Evolutionary conservation across 2,888 invertebrate genomes (phyloP).

Genomic region (Tachystola acroxantha): DNA sequence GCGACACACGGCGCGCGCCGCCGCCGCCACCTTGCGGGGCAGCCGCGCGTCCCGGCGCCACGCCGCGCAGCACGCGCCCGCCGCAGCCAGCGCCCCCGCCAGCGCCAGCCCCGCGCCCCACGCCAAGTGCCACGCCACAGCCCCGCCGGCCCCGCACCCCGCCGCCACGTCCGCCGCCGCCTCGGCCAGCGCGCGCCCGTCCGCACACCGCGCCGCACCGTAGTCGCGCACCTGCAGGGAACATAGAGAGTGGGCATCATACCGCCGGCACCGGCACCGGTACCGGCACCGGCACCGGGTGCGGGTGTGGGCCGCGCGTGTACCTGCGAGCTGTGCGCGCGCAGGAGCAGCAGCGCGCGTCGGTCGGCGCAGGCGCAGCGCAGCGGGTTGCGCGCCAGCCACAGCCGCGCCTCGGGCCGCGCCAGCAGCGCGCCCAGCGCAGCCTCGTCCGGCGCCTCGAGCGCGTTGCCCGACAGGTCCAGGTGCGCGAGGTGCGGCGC

Average conservation of each 20-base stretch:
- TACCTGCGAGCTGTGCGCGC: not conserved
- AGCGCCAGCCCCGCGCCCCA: slow-evolving; percentile 21
- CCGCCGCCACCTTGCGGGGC: slow-evolving; percentile 21
- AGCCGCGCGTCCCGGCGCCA: slow-evolving; percentile 8
- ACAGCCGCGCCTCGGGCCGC: slow-evolving; percentile 10
- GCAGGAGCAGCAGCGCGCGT: not conserved
- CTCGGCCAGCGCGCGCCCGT: slow-evolving; percentile 22
- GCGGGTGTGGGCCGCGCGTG: not conserved
- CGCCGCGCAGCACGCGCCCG: slow-evolving; percentile 9
- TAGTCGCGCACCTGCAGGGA: slow-evolving; percentile 15
- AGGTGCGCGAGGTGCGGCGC: slow-evolving; percentile 4
- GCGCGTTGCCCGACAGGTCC: slow-evolving; percentile 18
- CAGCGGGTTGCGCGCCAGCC: slow-evolving; percentile 23
- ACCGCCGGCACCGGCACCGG: slow-evolving; percentile 3
- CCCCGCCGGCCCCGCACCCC: slow-evolving; percentile 2
- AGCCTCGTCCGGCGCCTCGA: slow-evolving; percentile 1
- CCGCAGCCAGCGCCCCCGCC: slow-evolving; percentile 18
- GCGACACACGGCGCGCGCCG: slow-evolving; percentile 8
- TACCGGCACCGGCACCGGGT: not conserved
- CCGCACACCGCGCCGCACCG: slow-evolving; percentile 1
- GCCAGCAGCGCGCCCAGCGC: slow-evolving; percentile 11
- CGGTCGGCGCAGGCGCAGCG: slow-evolving; percentile 20
- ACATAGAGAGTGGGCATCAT: not conserved
- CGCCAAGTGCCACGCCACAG: slow-evolving; percentile 10
- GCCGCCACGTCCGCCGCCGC: slow-evolving; percentile 13